A percentile compares a stretch with the other conserved stretches of the same genome.
These are phyloP conservation scores for Propithecus deckenii DNA, from an alignment of 2,797 vertebrate species.

Conservation along the genomic window DNA sequence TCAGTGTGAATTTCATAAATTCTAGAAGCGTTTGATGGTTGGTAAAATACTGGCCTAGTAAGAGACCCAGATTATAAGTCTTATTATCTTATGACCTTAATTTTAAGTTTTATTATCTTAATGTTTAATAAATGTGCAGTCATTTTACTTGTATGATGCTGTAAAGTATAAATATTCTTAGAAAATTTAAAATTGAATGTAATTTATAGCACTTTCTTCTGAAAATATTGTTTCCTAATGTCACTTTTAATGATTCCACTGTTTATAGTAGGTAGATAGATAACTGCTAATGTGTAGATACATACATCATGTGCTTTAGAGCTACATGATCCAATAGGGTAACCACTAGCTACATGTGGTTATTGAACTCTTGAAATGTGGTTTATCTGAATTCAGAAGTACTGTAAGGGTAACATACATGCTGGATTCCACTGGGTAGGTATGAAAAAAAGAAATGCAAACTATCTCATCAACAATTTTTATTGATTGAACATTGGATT, in stretches of 20 bases:
- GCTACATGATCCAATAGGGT: neutral
- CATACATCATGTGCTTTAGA: neutral
- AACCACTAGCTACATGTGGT: neutral
- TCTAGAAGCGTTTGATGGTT: neutral
- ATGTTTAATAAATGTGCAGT: neutral
- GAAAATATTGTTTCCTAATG: neutral
- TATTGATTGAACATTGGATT: neutral
- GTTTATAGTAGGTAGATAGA: neutral
- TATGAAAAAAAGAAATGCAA: neutral
- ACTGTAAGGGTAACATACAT: neutral
- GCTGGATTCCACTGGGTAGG: neutral
- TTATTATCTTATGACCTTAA: neutral
- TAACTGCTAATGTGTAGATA: neutral
- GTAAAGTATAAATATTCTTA: neutral
- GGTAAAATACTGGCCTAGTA: neutral
- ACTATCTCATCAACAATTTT: neutral
- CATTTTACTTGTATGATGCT: neutral
- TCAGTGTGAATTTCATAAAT: neutral
- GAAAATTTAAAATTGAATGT: neutral
- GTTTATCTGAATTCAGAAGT: neutral
- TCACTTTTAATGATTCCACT: neutral
- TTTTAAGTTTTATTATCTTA: neutral
- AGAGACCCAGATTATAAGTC: neutral
- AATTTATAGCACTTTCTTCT: neutral
- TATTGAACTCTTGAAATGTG: neutral